Conservation (phyloP, 1,140 invertebrate genomes). For the Anastatus disparis region DNA sequence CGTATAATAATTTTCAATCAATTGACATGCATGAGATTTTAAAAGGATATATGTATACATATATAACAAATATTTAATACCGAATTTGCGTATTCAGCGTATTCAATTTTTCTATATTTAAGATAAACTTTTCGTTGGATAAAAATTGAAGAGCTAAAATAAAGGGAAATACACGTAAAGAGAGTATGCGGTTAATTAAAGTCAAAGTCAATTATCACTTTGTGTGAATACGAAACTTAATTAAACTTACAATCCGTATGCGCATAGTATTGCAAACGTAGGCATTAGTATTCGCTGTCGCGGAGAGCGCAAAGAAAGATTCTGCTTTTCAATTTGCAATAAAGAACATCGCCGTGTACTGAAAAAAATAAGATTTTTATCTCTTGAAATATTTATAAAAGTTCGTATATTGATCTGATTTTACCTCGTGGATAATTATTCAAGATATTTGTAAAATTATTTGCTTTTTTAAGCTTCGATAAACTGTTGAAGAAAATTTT, state of each 20-base stretch:
- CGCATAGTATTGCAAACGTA: background rate
- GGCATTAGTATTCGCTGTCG: conserved; percentile 1
- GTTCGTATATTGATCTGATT: too few relatives aligned
- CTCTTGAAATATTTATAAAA: too few relatives aligned
- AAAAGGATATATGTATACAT: background rate
- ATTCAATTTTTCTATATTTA: background rate
- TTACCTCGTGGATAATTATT: too few relatives aligned
- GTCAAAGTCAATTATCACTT: conserved; percentile 12
- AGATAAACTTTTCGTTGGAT: too few relatives aligned
- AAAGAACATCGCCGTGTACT: background rate
- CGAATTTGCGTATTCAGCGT: background rate
- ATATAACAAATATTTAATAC: background rate
- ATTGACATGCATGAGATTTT: background rate
- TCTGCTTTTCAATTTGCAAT: conserved; percentile 23
- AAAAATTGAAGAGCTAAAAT: too few relatives aligned
- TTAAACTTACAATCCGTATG: conserved; percentile 14
- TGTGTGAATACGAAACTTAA: conserved; percentile 24
- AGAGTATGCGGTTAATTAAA: conserved; percentile 36
- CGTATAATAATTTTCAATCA: conserved; percentile 45
- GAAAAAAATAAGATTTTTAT: too few relatives aligned
- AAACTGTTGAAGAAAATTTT: too few relatives aligned
- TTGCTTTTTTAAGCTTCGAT: too few relatives aligned
- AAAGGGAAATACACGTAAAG: too few relatives aligned
- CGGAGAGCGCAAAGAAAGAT: conserved; percentile 5
- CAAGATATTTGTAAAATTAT: too few relatives aligned